Percentiles rank a stretch among this genome's conserved stretches.
phyloP scores from a whole-genome alignment of 1,140 invertebrate species.

The Drosophila nasuta region DNA sequence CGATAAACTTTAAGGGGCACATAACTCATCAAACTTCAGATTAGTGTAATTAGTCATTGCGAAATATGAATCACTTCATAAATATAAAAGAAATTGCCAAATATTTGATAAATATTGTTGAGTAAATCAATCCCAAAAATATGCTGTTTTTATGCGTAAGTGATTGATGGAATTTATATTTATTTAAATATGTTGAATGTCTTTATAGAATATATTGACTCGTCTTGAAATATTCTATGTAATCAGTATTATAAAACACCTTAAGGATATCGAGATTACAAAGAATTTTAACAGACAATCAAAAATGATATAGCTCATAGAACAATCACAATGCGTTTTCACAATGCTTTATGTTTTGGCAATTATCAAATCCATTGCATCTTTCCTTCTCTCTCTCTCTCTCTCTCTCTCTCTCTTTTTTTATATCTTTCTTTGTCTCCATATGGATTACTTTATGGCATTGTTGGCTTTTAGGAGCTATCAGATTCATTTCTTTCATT shows the following conservation, averaged over 20 bases:
- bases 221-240: too few species aligned
- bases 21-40: constrained; percentile 30
- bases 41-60: constrained; percentile 33
- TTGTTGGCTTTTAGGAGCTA: constrained; percentile 45
- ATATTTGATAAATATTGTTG: not conserved
- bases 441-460: constrained; percentile 62
- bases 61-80: constrained; percentile 18
- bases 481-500: constrained; percentile 58
- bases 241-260: not conserved
- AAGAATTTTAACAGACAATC: constrained; percentile 9
- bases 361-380: constrained; percentile 65
- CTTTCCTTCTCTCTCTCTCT: not conserved
- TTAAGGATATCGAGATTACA: not conserved
- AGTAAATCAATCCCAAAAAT: not conserved
- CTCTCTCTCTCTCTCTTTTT: not conserved
- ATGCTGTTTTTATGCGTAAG: too few species aligned
- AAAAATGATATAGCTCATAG: constrained; percentile 14
- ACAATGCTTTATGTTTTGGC: constrained; percentile 35
- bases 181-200: too few species aligned
- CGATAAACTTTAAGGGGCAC: constrained; percentile 64
- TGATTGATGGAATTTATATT: not conserved
- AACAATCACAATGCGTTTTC: constrained; percentile 22
- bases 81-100: not conserved
- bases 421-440: constrained; percentile 16
- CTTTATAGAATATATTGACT: too few species aligned